Evolutionary conservation across 92 coral and sea anemone species (phyloP), one percentile per base, ranked within the genome.

Genomic region (Porites lobata): DNA sequence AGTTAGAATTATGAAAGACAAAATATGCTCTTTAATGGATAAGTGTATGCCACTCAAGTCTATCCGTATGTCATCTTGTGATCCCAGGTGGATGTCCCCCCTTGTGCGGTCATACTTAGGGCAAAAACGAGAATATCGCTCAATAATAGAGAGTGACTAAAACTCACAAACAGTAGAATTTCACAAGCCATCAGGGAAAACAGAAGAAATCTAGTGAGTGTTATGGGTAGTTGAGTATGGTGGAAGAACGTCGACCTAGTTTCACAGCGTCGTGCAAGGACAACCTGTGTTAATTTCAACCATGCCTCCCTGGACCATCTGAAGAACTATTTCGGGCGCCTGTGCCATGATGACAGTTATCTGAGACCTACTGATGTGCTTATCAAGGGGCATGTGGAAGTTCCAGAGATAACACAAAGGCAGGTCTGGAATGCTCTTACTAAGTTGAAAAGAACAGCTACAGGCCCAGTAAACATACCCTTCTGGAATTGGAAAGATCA

Each of bases 11-110:
- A 26, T 38, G 75, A 54, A 69, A 54, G 75, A 69, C 51, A 69
- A 24, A 69, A 69, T 69, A 26, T 69, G 74, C 74, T 1, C 74
- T 69, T 29, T 29, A 29, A 29, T 69, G 74, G 51, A 69, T 29
- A 69, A 26, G 51, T 69, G 75, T 69, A 38, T 68, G 72, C 51
- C 72, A 68, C 86, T 86, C 0, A 78, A 47, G 75, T 78, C 78
- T 1, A 78, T 90, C 65, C 22, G 18, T 14, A 57, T 89, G 85
- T 90, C 93, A 50, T 54, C 90, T 8, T 4, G 90, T 6, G 93
- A 90, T 43, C 93, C 93, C 8, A 1, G 54, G 0, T 90, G 93
- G 87, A 90, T 85, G 93, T 19, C 93, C 38, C 93, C 86, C 0
- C 76, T 90, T 0, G 47, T 90, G 6, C 57, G 72, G 53, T 79